Base-by-base conservation (phyloP, 2,888 invertebrate genomes). In the Hypomecis punctinalis region DNA sequence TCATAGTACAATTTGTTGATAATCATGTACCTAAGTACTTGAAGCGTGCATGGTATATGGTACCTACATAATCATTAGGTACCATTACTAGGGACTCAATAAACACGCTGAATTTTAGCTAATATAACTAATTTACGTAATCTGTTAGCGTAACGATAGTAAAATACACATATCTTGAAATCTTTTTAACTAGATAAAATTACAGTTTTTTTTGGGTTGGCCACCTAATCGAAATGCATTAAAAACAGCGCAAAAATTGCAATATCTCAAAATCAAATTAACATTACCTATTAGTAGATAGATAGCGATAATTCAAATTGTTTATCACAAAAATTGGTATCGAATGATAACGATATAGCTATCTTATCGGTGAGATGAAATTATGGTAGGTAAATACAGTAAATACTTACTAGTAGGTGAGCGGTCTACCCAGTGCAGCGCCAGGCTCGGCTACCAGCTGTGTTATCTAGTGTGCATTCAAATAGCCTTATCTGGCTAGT, bases 281-380 rank as follows among this genome's bases (percentile, higher is more conserved):
- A 68, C 69, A 68, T 66, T 66, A 72, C 63, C 77, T 75, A 82
- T 82, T 82, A 80, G 62, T 63, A 36, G 49, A 43, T 11, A 64
- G 71, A 75, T 78, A 78, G 74, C 67, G 78, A 79, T 80, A 77
- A 80, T 67, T 80, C 73, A 74, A 72, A 76, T 42, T n/a, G 57
- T 70, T 76, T 68, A 75, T 79, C 80, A 80, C 79, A 83, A 73
- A 69, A 72, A 63, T 63, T 70, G 68, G 67, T 75, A 74, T 75
- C 74, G 49, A 47, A 57, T 43, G 72, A 73, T 74, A 74, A 43
- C 60, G 35, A 66, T 57, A 51, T 54, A 5, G 11, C 48, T 80
- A 85, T 86, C 85, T 86, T 84, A 87, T 88, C 86, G 58, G 33
- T 23, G 55, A 82, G 81, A 85, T 87, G 83, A 83, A 84, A 85